Percentiles rank a stretch among this genome's conserved stretches.
Conservation (phyloP, 2,797 vertebrate genomes). For the Ceryle rudis region DNA sequence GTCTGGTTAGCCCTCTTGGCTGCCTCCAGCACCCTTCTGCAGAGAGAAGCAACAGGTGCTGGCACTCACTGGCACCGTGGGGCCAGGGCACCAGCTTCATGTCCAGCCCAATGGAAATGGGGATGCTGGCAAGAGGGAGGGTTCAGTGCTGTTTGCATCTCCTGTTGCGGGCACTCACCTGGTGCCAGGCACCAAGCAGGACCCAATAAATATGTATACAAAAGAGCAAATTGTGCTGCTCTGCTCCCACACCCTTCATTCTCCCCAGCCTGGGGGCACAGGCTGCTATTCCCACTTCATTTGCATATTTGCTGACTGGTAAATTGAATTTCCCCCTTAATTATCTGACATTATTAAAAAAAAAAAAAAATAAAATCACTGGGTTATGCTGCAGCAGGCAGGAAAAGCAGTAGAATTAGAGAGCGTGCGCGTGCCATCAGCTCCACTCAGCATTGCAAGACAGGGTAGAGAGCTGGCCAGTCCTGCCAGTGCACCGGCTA, state of each 20-base stretch:
- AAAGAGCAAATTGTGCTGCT: neutral
- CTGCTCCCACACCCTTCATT: neutral
- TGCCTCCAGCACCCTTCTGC: conserved; percentile 89
- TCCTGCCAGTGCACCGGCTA: neutral
- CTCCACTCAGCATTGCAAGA: neutral
- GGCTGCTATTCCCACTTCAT: conserved; percentile 16
- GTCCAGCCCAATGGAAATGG: neutral
- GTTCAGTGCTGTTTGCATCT: neutral
- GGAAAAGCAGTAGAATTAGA: neutral
- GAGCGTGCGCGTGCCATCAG: accelerated
- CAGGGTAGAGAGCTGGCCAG: neutral
- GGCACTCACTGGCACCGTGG: accelerated
- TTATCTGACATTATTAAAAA: neutral
- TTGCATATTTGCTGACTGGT: conserved; percentile 57
- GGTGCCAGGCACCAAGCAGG: neutral
- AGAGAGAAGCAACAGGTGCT: conserved; percentile 33
- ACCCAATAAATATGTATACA: accelerated
- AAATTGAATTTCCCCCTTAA: conserved; percentile 62
- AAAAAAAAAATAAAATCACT: neutral
- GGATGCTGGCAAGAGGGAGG: accelerated
- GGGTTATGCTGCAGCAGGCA: conserved; percentile 35
- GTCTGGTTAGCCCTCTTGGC: conserved; percentile 94
- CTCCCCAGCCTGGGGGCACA: neutral
- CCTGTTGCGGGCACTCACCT: neutral
- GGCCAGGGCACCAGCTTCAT: accelerated